Percentiles rank a stretch among this genome's conserved stretches.
Conservation (phyloP, 2,888 invertebrate species). For the Rhagophthalmus giganteus region DNA sequence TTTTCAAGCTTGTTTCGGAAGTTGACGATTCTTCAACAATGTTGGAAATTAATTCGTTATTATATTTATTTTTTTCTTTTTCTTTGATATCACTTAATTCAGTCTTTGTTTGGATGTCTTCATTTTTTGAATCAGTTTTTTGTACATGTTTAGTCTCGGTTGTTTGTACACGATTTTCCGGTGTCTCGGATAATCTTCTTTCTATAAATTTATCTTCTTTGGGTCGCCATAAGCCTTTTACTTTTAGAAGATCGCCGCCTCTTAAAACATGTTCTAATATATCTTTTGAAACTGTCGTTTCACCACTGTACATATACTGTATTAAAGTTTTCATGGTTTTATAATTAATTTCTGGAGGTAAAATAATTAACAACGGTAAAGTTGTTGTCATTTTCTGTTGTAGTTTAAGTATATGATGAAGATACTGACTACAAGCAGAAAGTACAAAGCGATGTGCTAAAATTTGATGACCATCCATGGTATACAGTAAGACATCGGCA, state of each 20-base stretch:
- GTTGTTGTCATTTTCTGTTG: constrained; percentile 48
- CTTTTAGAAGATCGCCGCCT: constrained; percentile 80
- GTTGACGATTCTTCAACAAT: background rate
- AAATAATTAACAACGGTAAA: constrained; percentile 65
- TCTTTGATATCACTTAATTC: background rate
- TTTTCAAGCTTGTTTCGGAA: too few relatives aligned
- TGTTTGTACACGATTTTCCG: background rate
- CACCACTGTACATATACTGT: constrained; percentile 82
- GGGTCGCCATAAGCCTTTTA: constrained; percentile 78
- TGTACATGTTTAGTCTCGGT: background rate
- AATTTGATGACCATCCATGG: constrained; percentile 77
- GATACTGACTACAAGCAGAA: constrained; percentile 76
- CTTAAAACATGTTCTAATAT: constrained; percentile 78
- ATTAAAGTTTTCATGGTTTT: constrained; percentile 79
- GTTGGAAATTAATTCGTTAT: background rate
- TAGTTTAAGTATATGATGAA: constrained; percentile 60
- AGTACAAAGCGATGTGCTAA: constrained; percentile 84
- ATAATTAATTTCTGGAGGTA: constrained; percentile 80
- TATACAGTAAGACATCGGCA: constrained; percentile 80
- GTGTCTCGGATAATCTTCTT: constrained; percentile 9
- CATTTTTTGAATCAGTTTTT: background rate
- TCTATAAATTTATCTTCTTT: constrained; percentile 56
- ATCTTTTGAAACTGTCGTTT: constrained; percentile 84
- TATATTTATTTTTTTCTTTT: background rate
- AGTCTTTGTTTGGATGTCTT: too few relatives aligned